A percentile compares a stretch with the other conserved stretches of the same genome.
phyloP scores from a whole-genome alignment of 1,140 invertebrate genomes.

The Holotrichia oblita region DNA sequence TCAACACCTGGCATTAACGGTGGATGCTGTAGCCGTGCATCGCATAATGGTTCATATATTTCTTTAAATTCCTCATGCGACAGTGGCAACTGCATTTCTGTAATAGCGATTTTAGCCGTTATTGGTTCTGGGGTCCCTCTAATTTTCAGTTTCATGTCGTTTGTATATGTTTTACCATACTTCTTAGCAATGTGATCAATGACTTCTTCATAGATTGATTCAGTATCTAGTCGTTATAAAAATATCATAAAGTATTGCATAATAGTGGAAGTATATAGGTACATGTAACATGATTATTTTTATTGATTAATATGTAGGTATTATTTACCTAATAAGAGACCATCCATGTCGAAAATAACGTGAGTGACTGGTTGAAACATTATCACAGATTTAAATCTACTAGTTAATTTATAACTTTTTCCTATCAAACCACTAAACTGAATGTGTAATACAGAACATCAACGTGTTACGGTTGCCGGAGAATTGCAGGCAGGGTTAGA shows the following conservation, averaged over 20 bases:
- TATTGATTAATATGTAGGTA: constrained; percentile 39
- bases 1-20: constrained; percentile 76
- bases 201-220: constrained; percentile 58
- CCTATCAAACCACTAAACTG: not conserved
- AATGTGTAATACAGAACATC: not conserved
- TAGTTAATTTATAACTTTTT: not conserved
- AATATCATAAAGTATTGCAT: constrained; percentile 33
- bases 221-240: constrained; percentile 57
- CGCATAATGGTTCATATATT: constrained; percentile 51
- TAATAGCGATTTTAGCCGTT: constrained; percentile 65
- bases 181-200: constrained; percentile 56
- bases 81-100: constrained; percentile 65
- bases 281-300: too few species aligned
- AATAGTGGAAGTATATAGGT: not conserved
- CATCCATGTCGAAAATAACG: constrained; percentile 87
- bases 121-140: constrained; percentile 69
- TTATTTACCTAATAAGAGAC: constrained; percentile 76
- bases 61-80: constrained; percentile 65
- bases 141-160: constrained; percentile 66
- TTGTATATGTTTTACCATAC: constrained; percentile 68
- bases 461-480: too few species aligned
- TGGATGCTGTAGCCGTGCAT: constrained; percentile 53
- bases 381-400: not conserved
- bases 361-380: constrained; percentile 75
- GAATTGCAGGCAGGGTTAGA: not conserved